Percentiles rank a stretch among this genome's conserved stretches.
Conservation (phyloP, 2,888 invertebrate species). For the Ischnura elegans region DNA sequence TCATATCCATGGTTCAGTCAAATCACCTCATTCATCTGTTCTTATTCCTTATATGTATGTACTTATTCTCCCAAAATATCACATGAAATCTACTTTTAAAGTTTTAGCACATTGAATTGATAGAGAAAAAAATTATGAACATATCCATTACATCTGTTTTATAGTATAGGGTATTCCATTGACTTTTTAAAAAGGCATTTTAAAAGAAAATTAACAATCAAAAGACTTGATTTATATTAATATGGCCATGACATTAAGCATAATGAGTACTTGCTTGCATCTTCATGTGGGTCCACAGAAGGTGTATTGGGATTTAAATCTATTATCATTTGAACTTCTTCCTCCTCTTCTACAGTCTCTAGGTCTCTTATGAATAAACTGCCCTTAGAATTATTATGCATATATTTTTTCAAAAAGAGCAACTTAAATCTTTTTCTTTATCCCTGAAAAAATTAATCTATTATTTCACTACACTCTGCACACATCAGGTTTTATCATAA, state of each 20-base stretch:
- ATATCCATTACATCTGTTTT: no score
- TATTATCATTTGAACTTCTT: conserved; percentile 5
- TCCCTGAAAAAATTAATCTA: no score
- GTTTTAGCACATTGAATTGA: no score
- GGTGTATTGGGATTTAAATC: neutral
- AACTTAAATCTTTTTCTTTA: neutral
- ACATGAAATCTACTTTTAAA: no score
- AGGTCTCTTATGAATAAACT: neutral
- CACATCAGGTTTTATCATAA: no score
- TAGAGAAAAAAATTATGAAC: neutral
- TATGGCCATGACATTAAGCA: neutral
- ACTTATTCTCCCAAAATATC: no score
- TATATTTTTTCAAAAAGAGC: neutral
- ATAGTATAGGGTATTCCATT: neutral
- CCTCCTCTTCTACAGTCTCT: conserved; percentile 39
- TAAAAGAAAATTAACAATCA: neutral
- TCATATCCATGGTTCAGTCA: no score
- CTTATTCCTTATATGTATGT: no score
- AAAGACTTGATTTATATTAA: no score
- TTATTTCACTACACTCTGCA: no score
- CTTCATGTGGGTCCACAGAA: neutral
- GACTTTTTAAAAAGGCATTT: neutral
- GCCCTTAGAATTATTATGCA: neutral
- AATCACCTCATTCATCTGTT: no score
- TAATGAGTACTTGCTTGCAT: neutral